These are phyloP conservation scores for Priapulus caudatus DNA, from an alignment of 2,888 invertebrate genomes.

Conservation along the genomic window DNA sequence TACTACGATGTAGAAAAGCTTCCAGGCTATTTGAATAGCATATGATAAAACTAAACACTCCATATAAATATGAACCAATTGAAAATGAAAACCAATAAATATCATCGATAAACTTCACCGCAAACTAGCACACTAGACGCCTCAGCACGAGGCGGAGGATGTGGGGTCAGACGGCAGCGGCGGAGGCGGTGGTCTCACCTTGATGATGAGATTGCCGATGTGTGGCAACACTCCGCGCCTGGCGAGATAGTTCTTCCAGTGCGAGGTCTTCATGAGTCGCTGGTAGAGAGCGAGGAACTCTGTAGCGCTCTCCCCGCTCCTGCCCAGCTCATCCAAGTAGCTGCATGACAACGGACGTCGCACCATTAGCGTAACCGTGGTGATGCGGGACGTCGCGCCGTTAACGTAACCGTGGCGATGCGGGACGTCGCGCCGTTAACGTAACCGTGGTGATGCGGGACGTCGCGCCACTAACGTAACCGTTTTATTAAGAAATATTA, in stretches of 20 bases:
- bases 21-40: no score
- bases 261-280: conserved; percentile 65
- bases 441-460: background rate
- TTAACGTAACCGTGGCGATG: background rate
- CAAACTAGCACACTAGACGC: conserved; percentile 7
- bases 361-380: background rate
- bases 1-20: no score
- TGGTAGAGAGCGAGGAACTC: conserved; percentile 81
- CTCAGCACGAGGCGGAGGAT: background rate
- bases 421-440: background rate
- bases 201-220: conserved; percentile 69
- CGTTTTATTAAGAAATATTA: no score
- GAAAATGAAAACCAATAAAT: no score
- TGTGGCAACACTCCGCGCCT: conserved; percentile 69
- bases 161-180: conserved; percentile 1
- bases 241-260: conserved; percentile 88
- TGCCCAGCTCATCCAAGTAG: conserved; percentile 62
- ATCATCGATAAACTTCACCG: no score
- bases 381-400: background rate
- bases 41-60: no score
- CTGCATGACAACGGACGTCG: conserved; percentile 21
- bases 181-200: conserved; percentile 47
- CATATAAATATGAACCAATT: no score
- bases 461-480: background rate
- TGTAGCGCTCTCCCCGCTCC: conserved; percentile 78